Evolutionary conservation across 2,113 vertebrate species (phyloP), one percentile per base, ranked within the genome.

Genomic region (Dolichotis patagonum): DNA sequence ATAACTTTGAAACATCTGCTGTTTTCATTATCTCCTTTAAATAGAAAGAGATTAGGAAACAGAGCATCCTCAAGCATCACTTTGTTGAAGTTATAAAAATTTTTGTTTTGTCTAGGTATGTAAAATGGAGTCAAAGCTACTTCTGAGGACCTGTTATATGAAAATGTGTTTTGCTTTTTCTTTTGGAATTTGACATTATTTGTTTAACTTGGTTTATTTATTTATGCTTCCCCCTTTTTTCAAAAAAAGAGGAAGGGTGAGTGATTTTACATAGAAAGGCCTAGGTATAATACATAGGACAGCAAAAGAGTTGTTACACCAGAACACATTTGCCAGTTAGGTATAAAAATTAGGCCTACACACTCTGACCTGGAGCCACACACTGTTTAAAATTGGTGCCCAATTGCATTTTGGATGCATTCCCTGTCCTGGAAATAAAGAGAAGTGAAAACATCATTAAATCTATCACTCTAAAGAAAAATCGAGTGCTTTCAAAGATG

Each of bases 21-120:
- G 35, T 89, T 97, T 83, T 85, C 90, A 17, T 17, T 52, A 80
- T 58, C 41, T 93, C 12, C 43, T 96, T n/a, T 95, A 84, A 54
- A 83, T 81, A 56, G 77, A 83, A 96, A 78, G 58, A 95, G 49
- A 83, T 97, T 95, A 88, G 86, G 56, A 97, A 97, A 93, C 89
- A 19, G 54, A 9, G 13, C 93, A 16, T 82, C 52, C 95, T 96
- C 56, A 90, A 98, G 91, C 38, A 80, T 93, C 54, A 41, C 43
- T 97, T 96, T 93, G 83, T 73, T 60, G 2, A 63, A 94, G 52
- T 75, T 43, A 91, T 87, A 38, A 85, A 71, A 83, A 26, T n/a
- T 67, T 80, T 90, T 90, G 80, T 81, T 91, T 96, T 90, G 63
- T 95, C 35, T 17, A 92, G 67, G 82, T 95, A 65, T 3, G 4